Evolutionary conservation across 2,888 invertebrate genomes (phyloP).

Genomic region (Calliopum simillimum): DNA sequence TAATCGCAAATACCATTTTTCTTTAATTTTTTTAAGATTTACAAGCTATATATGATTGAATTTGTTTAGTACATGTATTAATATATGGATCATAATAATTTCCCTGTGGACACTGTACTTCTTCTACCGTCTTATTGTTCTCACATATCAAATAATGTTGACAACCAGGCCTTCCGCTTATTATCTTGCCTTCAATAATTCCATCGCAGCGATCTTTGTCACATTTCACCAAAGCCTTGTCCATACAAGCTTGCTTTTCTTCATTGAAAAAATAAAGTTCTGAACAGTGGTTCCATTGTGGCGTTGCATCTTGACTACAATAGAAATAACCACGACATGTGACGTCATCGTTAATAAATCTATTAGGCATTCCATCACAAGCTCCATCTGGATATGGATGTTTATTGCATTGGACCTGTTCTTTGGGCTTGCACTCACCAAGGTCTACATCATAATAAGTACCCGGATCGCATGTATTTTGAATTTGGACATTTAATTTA

Average conservation of each 20-base stretch:
- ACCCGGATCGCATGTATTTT: slow-evolving; percentile 39
- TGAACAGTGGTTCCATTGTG: slow-evolving; percentile 52
- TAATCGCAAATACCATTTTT: too few relatives aligned
- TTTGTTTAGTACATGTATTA: slow-evolving; percentile 45
- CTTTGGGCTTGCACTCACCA: slow-evolving; percentile 47
- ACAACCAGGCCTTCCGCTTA: slow-evolving; percentile 51
- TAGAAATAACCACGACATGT: slow-evolving; percentile 60
- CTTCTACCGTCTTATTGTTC: slow-evolving; percentile 45
- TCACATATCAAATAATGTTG: slow-evolving; percentile 55
- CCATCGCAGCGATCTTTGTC: slow-evolving; percentile 58
- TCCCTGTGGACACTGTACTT: slow-evolving; percentile 50
- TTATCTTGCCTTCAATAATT: slow-evolving; percentile 46
- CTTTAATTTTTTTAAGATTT: neutral
- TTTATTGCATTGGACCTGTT: slow-evolving; percentile 48
- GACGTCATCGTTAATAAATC: slow-evolving; percentile 54
- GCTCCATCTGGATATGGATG: slow-evolving; percentile 53
- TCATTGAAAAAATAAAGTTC: slow-evolving; percentile 51
- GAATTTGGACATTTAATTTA: too few relatives aligned
- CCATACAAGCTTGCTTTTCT: slow-evolving; percentile 45
- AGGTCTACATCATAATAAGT: slow-evolving; percentile 49
- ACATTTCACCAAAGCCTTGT: neutral
- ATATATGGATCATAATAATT: slow-evolving; percentile 52
- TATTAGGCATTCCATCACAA: slow-evolving; percentile 55
- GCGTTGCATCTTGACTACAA: slow-evolving; percentile 54
- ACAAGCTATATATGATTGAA: slow-evolving; percentile 49